Base-by-base conservation (phyloP, 1,140 invertebrate species). In the Calliopsis andreniformis region DNA sequence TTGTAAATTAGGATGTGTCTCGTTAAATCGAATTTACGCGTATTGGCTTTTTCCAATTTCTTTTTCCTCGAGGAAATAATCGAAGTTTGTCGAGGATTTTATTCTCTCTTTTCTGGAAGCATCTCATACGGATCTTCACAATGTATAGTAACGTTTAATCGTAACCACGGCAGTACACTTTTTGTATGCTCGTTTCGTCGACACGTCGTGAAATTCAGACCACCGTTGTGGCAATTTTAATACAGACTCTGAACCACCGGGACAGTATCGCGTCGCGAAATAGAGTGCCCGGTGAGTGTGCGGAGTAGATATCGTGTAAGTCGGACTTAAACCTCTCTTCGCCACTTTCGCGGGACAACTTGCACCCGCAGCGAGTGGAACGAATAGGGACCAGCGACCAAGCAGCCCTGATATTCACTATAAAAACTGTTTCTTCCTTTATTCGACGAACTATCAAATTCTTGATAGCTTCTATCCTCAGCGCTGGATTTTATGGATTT, bases 271-370 rank as follows among this genome's bases (percentile, higher is more conserved):
- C 68, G 56, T 73, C 70, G 79, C 73, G 76, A 89, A 88, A 88
- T 85, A 83, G 87, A 90, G 82, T 83, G 85, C 76, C 77, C 73
- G 80, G 76, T 67, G 89, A 90, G 87, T 89, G 89, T 86, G 86
- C 86, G 80, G 86, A 64, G 78, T 81, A 90, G 90, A 91, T 91
- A 91, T 88, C 88, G 88, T 90, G 88, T 90, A 90, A 90, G 90
- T 87, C 87, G 84, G 84, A 89, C 84, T 90, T 90, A 89, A 90
- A 87, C 80, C 85, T 67, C 70, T 79, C 81, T 73, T 76, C 84
- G 79, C 80, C 81, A 84, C 81, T 66, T 69, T 62, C 73, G 72
- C 66, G 72, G 73, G 61, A 61, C 68, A 63, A 83, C 75, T 71
- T 62, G 45, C 25, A 51, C 56, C 30, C 23, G 28, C 43, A 16